Evolutionary conservation across 2,888 invertebrate species (phyloP), one percentile per base, ranked within the genome.

Genomic region (Nowickia ferox): DNA sequence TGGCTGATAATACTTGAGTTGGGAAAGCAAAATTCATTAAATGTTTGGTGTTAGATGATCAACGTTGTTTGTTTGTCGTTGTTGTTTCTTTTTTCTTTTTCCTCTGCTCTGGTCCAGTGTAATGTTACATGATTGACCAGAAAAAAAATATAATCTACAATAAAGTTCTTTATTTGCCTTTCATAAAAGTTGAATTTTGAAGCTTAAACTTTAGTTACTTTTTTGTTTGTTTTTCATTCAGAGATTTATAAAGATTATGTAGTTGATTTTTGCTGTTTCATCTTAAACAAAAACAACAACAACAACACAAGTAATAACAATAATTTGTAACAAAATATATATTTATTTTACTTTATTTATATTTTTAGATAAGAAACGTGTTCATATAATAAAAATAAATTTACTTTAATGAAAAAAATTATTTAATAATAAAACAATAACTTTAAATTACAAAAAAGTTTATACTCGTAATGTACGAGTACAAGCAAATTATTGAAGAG

Each of bases 331-430:
- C 71, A 63, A 79, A 71, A 78, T 84, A 71, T 71, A 82, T 84
- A 74, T 81, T 74, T 72, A 76, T 53, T 80, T 66, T 53, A 59
- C 9, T 40, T 72, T 80, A 63, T 55, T 79, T 69, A 63, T 71
- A 38, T 53, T 38, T 66, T 44, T 1, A 65, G 65, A 79, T 79
- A 71, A 61, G 48, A 86, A 84, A 84, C 80, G 84, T 86, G 86
- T 84, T 84, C 48, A 17, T 63, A 86, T 74, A 82, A 86, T 86
- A 82, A 84, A 84, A 87, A 84, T 83, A 87, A 80, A 82, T 79
- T 84, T 44, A 55, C n/a, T 79, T 63, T 79, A 82, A 66, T 59
- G 53, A 65, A 77, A 66, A 66, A 76, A 74, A 59, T 66, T 66
- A 51, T 59, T 74, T 65, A 53, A 65, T 77, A 80, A 55, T 68